Percentiles rank a stretch among this genome's conserved stretches.
Conservation (phyloP, 2,888 invertebrate genomes). For the Ceramica pisi region DNA sequence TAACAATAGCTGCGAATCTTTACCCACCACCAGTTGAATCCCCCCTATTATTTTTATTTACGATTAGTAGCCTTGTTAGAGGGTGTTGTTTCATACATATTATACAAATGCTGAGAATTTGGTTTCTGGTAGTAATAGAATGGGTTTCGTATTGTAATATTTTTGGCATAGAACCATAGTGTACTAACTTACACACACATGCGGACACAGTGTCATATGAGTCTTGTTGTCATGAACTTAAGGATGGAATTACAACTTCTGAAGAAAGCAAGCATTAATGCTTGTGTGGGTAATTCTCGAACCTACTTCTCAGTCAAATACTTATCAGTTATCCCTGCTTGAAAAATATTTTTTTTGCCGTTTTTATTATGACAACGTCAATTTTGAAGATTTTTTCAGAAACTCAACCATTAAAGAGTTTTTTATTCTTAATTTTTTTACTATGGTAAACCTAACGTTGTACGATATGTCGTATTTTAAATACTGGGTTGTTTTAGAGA, state of each 20-base stretch:
- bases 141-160: conserved; percentile 38
- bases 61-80: conserved; percentile 56
- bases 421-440: not conserved
- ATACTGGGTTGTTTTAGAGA: too few relatives aligned
- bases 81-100: conserved; percentile 46
- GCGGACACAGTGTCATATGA: too few relatives aligned
- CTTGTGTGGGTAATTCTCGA: not conserved
- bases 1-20: conserved; percentile 33
- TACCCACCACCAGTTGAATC: conserved; percentile 59
- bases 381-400: conserved; percentile 7
- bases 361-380: not conserved
- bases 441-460: too few relatives aligned
- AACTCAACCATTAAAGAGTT: not conserved
- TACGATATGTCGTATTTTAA: too few relatives aligned
- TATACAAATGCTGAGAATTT: conserved; percentile 44
- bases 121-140: conserved; percentile 36
- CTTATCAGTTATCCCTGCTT: not conserved
- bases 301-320: too few relatives aligned
- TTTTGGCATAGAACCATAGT: conserved; percentile 29
- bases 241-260: not conserved
- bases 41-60: conserved; percentile 60
- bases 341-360: not conserved
- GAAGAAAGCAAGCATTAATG: not conserved
- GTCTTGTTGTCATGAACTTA: too few relatives aligned
- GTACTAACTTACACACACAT: not conserved